Conservation (phyloP, 2,113 vertebrate genomes). For the Neolamprologus sp. region DNA sequence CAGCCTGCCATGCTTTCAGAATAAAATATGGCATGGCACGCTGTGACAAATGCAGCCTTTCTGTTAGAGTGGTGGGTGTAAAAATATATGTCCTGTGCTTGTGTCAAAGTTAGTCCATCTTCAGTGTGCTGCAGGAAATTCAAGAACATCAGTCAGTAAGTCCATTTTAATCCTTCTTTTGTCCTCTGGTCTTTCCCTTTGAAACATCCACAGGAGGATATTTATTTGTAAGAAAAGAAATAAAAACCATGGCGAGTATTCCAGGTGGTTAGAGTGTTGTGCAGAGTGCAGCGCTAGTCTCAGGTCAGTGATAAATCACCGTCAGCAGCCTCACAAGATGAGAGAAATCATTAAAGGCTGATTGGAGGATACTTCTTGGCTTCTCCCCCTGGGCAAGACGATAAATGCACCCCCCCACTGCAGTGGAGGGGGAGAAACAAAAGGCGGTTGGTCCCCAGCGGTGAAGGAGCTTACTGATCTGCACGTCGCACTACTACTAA, state of each 20-base stretch:
- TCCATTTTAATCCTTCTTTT: conserved; percentile 43
- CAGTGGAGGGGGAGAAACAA: conserved; percentile 48
- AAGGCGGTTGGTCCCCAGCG: conserved; percentile 37
- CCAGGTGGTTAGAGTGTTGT: conserved; percentile 39
- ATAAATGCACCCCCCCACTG: conserved; percentile 52
- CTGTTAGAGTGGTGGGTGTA: background rate
- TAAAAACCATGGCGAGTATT: background rate
- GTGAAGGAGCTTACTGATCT: conserved; percentile 28
- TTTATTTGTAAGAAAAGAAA: background rate
- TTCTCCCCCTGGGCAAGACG: conserved; percentile 41
- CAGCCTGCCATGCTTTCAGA: background rate
- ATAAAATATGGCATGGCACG: background rate
- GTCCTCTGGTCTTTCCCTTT: conserved; percentile 6
- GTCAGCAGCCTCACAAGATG: conserved; percentile 42
- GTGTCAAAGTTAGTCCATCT: conserved; percentile 45
- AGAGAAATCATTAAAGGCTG: conserved; percentile 47
- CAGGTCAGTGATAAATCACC: conserved; percentile 57
- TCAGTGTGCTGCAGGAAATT: background rate
- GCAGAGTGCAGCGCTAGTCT: conserved; percentile 30
- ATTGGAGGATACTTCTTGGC: conserved; percentile 63
- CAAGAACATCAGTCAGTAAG: background rate
- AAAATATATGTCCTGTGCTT: background rate
- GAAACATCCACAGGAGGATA: conserved; percentile 26
- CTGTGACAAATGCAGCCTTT: background rate
- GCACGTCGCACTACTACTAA: conserved; percentile 16